Percentiles rank a stretch among this genome's conserved stretches.
Conservation (phyloP, 2,888 invertebrate genomes). For the Keiferia lycopersicella region DNA sequence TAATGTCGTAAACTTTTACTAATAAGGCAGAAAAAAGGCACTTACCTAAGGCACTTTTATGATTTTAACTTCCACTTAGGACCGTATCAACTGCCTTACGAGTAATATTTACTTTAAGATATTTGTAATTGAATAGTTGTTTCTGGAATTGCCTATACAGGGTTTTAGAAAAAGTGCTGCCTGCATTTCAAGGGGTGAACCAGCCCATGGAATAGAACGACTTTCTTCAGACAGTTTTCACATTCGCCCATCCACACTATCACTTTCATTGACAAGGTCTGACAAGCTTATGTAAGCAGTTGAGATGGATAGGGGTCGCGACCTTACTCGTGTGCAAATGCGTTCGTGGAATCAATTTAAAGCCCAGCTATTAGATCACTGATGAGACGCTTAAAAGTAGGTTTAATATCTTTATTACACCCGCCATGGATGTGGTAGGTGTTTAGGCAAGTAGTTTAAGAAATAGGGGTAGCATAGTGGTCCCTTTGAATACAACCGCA, state of each 20-base stretch:
- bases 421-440: not conserved
- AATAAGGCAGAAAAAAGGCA: too few species aligned
- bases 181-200: too few species aligned
- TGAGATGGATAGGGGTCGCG: not conserved
- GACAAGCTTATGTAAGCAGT: not conserved
- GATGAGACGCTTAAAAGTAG: not conserved
- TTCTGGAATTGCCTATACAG: too few species aligned
- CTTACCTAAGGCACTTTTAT: too few species aligned
- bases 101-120: too few species aligned
- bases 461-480: too few species aligned
- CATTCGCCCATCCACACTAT: not conserved
- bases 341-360: not conserved
- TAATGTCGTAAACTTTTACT: not conserved
- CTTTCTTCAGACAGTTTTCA: not conserved
- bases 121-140: too few species aligned
- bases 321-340: not conserved
- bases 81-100: too few species aligned
- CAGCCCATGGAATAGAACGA: not conserved
- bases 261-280: conserved; percentile 1
- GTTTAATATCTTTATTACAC: not conserved
- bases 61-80: too few species aligned
- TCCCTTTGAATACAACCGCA: too few species aligned
- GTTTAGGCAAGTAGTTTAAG: too few species aligned
- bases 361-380: not conserved
- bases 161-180: too few species aligned